These are phyloP conservation scores for Danio kyathit DNA, from an alignment of 2,797 vertebrate species.

Conservation along the genomic window DNA sequence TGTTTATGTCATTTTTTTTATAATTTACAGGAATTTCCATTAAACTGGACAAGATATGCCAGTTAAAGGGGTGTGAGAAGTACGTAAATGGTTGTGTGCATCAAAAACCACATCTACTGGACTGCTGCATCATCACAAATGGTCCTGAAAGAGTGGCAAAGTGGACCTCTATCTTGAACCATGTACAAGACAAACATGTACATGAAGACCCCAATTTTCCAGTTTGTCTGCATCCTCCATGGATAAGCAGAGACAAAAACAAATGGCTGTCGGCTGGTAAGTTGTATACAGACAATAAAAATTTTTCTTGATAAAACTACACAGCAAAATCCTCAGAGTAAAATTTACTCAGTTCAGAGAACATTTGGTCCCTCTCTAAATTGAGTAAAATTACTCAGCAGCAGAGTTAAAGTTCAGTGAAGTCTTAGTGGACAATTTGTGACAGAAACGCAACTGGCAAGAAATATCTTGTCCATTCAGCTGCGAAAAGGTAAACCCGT, in stretches of 20 bases:
- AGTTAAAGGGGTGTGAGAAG: slow-evolving; percentile 3
- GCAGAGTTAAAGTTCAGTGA: no score
- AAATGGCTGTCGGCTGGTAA: not conserved
- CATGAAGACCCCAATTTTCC: slow-evolving; percentile 24
- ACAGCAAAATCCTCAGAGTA: no score
- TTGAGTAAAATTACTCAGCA: no score
- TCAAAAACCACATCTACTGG: slow-evolving; percentile 36
- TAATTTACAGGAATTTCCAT: slow-evolving; percentile 16
- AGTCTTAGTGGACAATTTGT: no score
- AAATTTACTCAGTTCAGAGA: no score
- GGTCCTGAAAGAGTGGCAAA: slow-evolving; percentile 29
- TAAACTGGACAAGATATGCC: not conserved
- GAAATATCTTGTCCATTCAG: no score
- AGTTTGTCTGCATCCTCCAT: not conserved
- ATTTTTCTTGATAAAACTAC: not conserved
- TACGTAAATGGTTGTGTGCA: slow-evolving; percentile 8
- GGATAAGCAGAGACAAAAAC: not conserved
- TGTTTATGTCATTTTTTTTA: not conserved
- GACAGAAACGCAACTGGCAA: no score
- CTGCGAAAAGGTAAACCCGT: no score
- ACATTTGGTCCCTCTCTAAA: no score
- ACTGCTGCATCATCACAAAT: slow-evolving; percentile 11
- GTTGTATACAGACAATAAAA: no score
- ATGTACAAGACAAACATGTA: slow-evolving; percentile 18
- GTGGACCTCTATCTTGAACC: slow-evolving; percentile 28